phyloP scores from a whole-genome alignment of 1,140 invertebrate genomes.

The Reticulitermes speratus region DNA sequence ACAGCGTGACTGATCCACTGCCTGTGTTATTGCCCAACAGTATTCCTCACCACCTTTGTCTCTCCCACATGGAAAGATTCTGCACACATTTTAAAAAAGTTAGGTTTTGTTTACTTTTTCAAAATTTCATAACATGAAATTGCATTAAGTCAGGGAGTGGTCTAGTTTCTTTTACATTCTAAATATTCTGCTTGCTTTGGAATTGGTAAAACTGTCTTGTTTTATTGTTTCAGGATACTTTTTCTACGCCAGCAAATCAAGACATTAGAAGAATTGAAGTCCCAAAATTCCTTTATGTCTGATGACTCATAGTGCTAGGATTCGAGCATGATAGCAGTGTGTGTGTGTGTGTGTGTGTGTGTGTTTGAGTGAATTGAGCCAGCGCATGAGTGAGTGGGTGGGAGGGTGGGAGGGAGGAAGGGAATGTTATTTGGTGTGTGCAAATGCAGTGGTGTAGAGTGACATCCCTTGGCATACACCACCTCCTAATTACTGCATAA shows the following conservation, averaged over 20 bases:
- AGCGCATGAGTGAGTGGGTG: background rate
- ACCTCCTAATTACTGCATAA: constrained; percentile 32
- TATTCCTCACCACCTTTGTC: too few species aligned
- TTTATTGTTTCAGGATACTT: constrained; percentile 69
- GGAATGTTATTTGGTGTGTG: background rate
- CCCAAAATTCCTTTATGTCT: constrained; percentile 88
- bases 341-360: constrained; percentile 7
- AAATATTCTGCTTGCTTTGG: background rate
- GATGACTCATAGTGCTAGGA: constrained; percentile 62
- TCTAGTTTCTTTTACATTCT: background rate
- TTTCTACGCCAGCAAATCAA: constrained; percentile 88
- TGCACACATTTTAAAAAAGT: too few species aligned
- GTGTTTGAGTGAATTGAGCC: background rate
- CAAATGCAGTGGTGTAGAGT: constrained; percentile 21
- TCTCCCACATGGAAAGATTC: too few species aligned
- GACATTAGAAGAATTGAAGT: constrained; percentile 85
- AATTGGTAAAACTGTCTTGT: constrained; percentile 31
- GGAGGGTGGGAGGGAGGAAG: too few species aligned
- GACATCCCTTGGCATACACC: constrained; percentile 16
- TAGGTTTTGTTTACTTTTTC: too few species aligned
- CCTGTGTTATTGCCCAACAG: too few species aligned
- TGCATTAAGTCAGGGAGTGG: too few species aligned
- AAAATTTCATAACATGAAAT: too few species aligned
- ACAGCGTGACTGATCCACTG: too few species aligned
- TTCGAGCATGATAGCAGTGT: background rate